Evolutionary conservation across 2,888 invertebrate species (phyloP).

Genomic region (Branchellion lobata): DNA sequence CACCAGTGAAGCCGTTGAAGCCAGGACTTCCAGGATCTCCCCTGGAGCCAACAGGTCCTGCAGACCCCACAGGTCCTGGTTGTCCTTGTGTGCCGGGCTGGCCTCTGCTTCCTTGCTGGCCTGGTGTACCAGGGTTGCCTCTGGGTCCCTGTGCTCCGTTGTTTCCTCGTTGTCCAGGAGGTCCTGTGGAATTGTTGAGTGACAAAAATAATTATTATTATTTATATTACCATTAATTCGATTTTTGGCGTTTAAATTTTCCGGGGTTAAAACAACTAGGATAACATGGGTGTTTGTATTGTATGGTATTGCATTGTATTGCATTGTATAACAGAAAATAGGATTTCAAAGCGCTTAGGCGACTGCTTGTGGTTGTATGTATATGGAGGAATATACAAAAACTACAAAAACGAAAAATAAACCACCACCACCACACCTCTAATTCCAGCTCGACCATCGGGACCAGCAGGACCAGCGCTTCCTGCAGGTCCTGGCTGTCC

Average conservation of each 20-base stretch:
- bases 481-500: conserved; percentile 44
- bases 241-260: no score
- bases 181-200: conserved; percentile 17
- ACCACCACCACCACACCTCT: conserved; percentile 24
- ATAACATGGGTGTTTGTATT: no score
- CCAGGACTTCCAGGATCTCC: conserved; percentile 17
- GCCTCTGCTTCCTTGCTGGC: conserved; percentile 20
- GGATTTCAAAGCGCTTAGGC: no score
- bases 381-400: background rate
- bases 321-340: no score
- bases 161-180: conserved; percentile 43
- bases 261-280: no score
- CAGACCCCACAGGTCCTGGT: conserved; percentile 15
- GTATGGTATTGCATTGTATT: no score
- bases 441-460: conserved; percentile 43
- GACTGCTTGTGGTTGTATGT: no score
- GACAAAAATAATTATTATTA: no score
- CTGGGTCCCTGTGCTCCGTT: conserved; percentile 42
- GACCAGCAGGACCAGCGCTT: conserved; percentile 30
- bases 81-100: conserved; percentile 17
- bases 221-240: no score
- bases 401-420: background rate
- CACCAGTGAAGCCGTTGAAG: conserved; percentile 4
- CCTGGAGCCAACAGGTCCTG: background rate
- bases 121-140: conserved; percentile 50